Conservation (phyloP, 1,140 invertebrate species). For the Lepidostoma basale region DNA sequence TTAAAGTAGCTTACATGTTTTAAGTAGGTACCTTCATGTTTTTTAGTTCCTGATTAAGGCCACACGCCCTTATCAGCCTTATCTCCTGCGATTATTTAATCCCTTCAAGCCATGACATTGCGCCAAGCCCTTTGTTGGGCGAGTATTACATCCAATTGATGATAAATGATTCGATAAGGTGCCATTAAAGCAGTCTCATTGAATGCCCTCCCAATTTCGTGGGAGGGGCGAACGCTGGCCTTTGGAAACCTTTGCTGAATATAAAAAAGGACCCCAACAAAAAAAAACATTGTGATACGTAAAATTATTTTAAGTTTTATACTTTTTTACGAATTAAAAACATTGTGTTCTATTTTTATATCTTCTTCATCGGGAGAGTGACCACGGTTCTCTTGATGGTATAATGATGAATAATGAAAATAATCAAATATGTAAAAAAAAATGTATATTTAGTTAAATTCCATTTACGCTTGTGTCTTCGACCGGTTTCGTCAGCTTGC, state of each 20-base stretch:
- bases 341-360: not conserved
- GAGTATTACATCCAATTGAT: conserved; percentile 29
- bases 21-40: no score
- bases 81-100: conserved; percentile 32
- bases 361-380: not conserved
- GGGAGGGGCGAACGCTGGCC: not conserved
- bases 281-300: not conserved
- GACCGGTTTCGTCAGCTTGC: no score
- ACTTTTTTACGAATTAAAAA: not conserved
- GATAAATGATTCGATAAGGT: conserved; percentile 35
- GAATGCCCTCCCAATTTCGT: not conserved
- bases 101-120: conserved; percentile 36
- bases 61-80: conserved; percentile 29
- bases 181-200: conserved; percentile 16
- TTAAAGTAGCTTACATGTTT: no score
- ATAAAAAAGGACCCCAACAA: not conserved
- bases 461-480: no score
- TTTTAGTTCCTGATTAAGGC: conserved; percentile 29
- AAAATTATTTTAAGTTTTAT: not conserved
- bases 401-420: no score
- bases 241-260: not conserved
- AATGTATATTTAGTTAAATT: no score
- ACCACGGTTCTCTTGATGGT: no score
- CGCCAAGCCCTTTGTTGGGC: conserved; percentile 2
- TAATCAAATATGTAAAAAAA: no score